Evolutionary conservation across 2,888 invertebrate genomes (phyloP).

Genomic region (Amiota minor): DNA sequence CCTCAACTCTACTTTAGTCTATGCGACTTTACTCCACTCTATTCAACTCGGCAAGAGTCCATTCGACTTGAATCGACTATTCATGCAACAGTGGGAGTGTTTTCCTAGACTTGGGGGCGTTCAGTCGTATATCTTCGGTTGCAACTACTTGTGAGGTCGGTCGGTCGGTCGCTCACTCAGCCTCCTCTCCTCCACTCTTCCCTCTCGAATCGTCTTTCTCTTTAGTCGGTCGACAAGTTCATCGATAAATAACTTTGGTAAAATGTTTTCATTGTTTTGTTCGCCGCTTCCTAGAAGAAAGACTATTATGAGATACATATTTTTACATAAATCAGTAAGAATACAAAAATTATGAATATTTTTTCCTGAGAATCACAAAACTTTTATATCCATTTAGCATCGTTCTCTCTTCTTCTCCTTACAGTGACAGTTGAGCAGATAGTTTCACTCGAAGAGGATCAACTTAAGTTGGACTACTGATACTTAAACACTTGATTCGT

Average conservation of each 20-base stretch:
- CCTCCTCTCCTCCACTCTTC: no score
- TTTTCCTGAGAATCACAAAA: background rate
- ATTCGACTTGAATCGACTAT: background rate
- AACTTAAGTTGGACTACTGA: no score
- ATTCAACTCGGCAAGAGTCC: background rate
- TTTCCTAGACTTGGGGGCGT: conserved; percentile 5
- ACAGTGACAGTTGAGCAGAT: no score
- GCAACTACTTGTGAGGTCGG: conserved; percentile 49
- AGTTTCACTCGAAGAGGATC: no score
- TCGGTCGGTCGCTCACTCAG: conserved; percentile 33
- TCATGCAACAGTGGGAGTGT: background rate
- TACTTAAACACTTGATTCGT: no score
- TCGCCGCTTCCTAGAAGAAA: no score
- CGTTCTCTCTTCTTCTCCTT: background rate
- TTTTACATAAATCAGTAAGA: no score
- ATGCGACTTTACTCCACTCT: background rate
- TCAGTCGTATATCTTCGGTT: background rate
- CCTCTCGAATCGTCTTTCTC: no score
- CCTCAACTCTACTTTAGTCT: background rate
- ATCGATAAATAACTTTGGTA: conserved; percentile 49
- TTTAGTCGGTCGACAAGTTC: conserved; percentile 42
- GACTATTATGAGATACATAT: no score
- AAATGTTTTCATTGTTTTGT: conserved; percentile 35
- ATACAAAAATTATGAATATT: background rate
- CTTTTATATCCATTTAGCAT: conserved; percentile 35